These are phyloP conservation scores for Stenodema calcarata DNA, from an alignment of 2,888 invertebrate species.

Conservation along the genomic window DNA sequence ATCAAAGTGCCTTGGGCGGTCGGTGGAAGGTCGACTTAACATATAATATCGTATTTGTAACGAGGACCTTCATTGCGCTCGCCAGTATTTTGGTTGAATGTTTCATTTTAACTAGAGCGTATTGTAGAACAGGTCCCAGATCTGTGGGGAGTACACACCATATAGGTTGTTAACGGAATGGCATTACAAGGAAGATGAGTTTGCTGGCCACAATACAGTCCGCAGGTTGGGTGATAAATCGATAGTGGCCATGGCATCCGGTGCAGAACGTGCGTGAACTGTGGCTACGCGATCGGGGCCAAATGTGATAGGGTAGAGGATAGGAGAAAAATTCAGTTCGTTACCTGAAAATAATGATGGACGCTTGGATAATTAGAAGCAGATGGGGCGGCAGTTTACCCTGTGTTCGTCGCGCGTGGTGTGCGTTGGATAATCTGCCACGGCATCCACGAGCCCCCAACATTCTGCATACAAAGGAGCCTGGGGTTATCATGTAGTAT, in stretches of 20 bases:
- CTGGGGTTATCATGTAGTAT: background rate
- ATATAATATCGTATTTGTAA: no score
- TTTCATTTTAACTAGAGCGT: no score
- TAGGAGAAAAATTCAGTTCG: background rate
- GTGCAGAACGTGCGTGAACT: background rate
- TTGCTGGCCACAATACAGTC: background rate
- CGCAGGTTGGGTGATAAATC: background rate
- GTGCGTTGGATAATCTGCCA: background rate
- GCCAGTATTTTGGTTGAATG: no score
- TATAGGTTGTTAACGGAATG: background rate
- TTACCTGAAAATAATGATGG: constrained; percentile 3
- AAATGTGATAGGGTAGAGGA: background rate
- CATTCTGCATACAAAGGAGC: constrained; percentile 1
- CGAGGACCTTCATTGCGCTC: no score
- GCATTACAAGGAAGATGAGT: background rate
- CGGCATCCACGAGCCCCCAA: background rate
- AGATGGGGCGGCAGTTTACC: constrained; percentile 7
- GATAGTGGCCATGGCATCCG: background rate
- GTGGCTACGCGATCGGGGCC: background rate
- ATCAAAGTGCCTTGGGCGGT: no score
- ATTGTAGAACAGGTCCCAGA: no score
- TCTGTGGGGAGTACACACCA: no score
- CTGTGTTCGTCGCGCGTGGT: background rate
- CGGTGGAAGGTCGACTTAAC: no score
- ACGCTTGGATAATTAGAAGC: constrained; percentile 4